phyloP scores from a whole-genome alignment of 2,888 invertebrate species.

The Podotricha telesiphe region DNA sequence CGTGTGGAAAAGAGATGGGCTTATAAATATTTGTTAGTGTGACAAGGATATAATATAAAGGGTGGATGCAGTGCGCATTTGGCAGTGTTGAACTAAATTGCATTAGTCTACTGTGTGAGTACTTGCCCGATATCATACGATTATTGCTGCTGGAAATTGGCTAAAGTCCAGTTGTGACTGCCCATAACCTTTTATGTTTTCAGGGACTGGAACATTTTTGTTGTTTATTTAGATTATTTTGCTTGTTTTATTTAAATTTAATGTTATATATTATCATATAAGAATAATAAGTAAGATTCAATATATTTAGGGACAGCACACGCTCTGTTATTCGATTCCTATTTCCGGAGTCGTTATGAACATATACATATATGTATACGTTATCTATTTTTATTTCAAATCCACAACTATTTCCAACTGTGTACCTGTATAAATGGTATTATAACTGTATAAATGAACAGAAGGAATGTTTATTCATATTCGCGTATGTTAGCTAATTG shows the following conservation, averaged over 20 bases:
- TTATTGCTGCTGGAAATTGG: slow-evolving; percentile 35
- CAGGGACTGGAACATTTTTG: not conserved
- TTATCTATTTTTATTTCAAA: too few relatives aligned
- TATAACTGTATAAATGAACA: too few relatives aligned
- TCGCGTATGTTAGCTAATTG: too few relatives aligned
- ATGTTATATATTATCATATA: not conserved
- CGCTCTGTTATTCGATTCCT: too few relatives aligned
- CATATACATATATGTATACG: too few relatives aligned
- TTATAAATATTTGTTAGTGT: slow-evolving; percentile 62
- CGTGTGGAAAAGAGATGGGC: slow-evolving; percentile 52
- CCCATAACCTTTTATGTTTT: slow-evolving; percentile 23
- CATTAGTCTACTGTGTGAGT: slow-evolving; percentile 66
- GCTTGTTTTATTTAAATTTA: not conserved
- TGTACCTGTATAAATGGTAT: too few relatives aligned
- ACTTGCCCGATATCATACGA: slow-evolving; percentile 48
- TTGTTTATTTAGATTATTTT: not conserved
- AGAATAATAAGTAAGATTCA: too few relatives aligned
- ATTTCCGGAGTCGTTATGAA: too few relatives aligned
- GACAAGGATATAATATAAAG: slow-evolving; percentile 49
- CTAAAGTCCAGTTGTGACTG: slow-evolving; percentile 27
- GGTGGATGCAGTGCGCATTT: slow-evolving; percentile 63
- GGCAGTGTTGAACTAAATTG: slow-evolving; percentile 70
- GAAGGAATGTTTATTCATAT: too few relatives aligned
- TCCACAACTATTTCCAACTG: too few relatives aligned
- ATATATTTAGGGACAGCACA: too few relatives aligned